These are phyloP conservation scores for Garrulus glandarius DNA, from an alignment of 2,797 vertebrate genomes.

Conservation along the genomic window DNA sequence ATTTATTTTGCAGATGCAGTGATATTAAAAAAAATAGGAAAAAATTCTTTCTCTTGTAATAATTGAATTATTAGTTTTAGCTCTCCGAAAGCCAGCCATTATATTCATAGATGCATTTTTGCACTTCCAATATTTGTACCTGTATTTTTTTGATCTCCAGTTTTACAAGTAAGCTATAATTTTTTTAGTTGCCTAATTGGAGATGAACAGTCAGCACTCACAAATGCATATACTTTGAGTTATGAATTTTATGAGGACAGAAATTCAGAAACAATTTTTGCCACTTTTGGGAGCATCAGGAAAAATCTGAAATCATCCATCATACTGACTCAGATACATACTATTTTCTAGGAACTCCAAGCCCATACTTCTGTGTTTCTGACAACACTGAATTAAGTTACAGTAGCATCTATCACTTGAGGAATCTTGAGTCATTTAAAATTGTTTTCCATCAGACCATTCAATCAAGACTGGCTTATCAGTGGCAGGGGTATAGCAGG, in stretches of 20 bases:
- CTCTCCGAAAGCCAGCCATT: not conserved
- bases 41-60: not conserved
- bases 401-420: not conserved
- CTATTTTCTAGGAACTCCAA: not conserved
- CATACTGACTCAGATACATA: not conserved
- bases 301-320: not conserved
- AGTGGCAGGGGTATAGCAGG: not conserved
- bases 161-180: not conserved
- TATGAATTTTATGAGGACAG: not conserved
- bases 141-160: not conserved
- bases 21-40: not conserved
- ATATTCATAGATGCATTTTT: not conserved
- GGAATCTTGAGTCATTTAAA: conserved; percentile 20
- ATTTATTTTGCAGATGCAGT: not conserved
- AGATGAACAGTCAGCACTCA: not conserved
- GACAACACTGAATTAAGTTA: conserved; percentile 20
- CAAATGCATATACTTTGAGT: not conserved
- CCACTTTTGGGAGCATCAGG: not conserved
- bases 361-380: not conserved
- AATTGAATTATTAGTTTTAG: not conserved
- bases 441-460: not conserved
- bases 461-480: conserved; percentile 27
- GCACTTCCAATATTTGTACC: not conserved
- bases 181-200: not conserved
- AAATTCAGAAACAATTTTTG: not conserved